Percentiles rank a stretch among this genome's conserved stretches.
These are phyloP conservation scores for Leucoraja erinaceus DNA, from an alignment of 2,113 vertebrate genomes.

Conservation along the genomic window DNA sequence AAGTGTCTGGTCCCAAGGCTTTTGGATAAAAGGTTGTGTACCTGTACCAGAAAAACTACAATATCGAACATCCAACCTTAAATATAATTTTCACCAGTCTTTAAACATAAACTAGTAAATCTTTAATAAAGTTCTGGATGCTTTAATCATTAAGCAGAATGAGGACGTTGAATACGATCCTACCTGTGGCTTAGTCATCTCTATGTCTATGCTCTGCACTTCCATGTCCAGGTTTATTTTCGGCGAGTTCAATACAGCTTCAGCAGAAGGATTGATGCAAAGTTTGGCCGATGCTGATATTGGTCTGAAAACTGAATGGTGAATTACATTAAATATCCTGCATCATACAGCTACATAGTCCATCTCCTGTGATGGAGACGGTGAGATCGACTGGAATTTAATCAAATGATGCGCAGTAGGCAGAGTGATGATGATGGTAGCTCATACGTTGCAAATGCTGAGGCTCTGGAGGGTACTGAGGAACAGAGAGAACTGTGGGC, in stretches of 20 bases:
- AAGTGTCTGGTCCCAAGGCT: too few species aligned
- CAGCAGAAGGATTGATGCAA: slow-evolving; percentile 79
- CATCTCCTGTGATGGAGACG: too few species aligned
- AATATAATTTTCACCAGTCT: background rate
- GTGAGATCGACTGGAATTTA: too few species aligned
- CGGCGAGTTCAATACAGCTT: slow-evolving; percentile 74
- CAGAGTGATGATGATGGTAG: too few species aligned
- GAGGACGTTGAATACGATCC: background rate
- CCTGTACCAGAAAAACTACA: too few species aligned
- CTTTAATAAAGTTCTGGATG: background rate
- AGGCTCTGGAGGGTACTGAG: too few species aligned
- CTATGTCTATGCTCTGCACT: slow-evolving; percentile 84
- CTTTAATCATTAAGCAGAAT: background rate
- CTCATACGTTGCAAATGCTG: too few species aligned
- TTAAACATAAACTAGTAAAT: background rate
- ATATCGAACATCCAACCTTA: background rate
- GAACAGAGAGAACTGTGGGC: too few species aligned
- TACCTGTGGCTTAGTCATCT: slow-evolving; percentile 86
- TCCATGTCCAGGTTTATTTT: slow-evolving; percentile 78
- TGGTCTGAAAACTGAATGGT: slow-evolving; percentile 78
- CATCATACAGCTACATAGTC: background rate
- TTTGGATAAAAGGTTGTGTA: too few species aligned
- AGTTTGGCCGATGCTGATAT: slow-evolving; percentile 87
- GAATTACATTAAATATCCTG: slow-evolving; percentile 19
- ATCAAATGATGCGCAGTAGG: too few species aligned